Conservation (phyloP, 2,797 vertebrate species). For the Eulemur mongoz region DNA sequence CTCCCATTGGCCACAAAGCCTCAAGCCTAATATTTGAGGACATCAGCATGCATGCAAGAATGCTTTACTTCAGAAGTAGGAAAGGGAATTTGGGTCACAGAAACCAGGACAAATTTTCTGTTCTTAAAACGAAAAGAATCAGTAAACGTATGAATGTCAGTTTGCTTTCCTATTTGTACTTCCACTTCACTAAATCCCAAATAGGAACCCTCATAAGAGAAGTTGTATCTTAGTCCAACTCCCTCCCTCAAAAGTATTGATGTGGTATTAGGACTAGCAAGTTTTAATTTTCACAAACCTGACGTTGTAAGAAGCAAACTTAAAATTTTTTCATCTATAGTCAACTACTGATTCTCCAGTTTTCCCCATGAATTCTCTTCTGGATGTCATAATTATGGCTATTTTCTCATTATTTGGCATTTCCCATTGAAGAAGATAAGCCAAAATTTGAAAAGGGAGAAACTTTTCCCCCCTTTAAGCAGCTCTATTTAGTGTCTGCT, state of each 20-base stretch:
- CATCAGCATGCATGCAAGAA: slow-evolving; percentile 28
- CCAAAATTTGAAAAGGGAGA: slow-evolving; percentile 12
- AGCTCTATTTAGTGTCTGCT: background rate
- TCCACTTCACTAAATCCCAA: background rate
- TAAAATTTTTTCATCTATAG: background rate
- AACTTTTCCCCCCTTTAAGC: background rate
- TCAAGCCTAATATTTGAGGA: slow-evolving; percentile 56
- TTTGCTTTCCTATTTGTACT: slow-evolving; percentile 35
- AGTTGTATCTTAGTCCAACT: background rate
- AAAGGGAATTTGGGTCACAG: slow-evolving; percentile 65
- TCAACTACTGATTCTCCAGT: background rate
- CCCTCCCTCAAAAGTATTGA: background rate
- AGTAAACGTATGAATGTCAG: background rate
- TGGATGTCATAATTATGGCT: background rate
- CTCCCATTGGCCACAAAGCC: slow-evolving; percentile 38
- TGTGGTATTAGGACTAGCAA: background rate
- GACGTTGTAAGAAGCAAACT: slow-evolving; percentile 1
- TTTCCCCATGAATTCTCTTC: background rate
- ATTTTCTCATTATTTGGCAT: slow-evolving; percentile 23
- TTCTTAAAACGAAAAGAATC: slow-evolving; percentile 44
- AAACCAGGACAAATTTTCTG: slow-evolving; percentile 63
- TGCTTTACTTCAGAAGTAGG: slow-evolving; percentile 43
- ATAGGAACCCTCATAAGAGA: background rate
- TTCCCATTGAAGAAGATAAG: slow-evolving; percentile 15
- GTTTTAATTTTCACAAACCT: slow-evolving; percentile 42